These are phyloP conservation scores for Prolemur simus DNA, from an alignment of 2,113 vertebrate genomes.

Conservation along the genomic window DNA sequence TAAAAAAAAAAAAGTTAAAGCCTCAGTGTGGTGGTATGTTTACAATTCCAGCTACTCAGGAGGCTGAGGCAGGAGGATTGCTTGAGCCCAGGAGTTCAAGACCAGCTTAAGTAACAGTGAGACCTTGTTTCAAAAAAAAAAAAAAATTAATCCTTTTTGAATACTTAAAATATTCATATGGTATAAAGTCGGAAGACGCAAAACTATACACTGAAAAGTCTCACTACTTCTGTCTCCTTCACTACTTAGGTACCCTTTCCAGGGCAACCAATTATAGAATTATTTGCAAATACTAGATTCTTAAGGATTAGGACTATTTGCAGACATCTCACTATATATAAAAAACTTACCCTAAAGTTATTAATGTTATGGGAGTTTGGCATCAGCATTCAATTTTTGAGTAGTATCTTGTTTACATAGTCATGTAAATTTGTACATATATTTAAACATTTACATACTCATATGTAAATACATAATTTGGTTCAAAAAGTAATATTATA, in stretches of 20 bases:
- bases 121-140: no score
- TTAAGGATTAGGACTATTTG: not conserved
- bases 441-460: not conserved
- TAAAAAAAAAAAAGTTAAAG: not conserved
- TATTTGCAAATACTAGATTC: slow-evolving; percentile 16
- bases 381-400: not conserved
- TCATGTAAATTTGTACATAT: not conserved
- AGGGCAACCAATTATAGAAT: not conserved
- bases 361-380: not conserved
- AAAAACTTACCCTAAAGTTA: not conserved
- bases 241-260: not conserved
- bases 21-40: no score
- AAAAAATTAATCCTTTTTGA: not conserved
- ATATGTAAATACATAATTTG: not conserved
- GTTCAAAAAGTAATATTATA: slow-evolving; percentile 20
- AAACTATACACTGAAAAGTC: not conserved
- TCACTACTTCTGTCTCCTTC: not conserved
- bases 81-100: no score
- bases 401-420: not conserved
- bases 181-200: not conserved
- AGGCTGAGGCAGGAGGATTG: no score
- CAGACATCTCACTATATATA: not conserved
- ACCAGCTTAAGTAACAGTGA: no score
- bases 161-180: not conserved
- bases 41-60: no score